Evolutionary conservation across 2,888 invertebrate genomes (phyloP), one percentile per base, ranked within the genome.

Genomic region (Plagodis pulveraria): DNA sequence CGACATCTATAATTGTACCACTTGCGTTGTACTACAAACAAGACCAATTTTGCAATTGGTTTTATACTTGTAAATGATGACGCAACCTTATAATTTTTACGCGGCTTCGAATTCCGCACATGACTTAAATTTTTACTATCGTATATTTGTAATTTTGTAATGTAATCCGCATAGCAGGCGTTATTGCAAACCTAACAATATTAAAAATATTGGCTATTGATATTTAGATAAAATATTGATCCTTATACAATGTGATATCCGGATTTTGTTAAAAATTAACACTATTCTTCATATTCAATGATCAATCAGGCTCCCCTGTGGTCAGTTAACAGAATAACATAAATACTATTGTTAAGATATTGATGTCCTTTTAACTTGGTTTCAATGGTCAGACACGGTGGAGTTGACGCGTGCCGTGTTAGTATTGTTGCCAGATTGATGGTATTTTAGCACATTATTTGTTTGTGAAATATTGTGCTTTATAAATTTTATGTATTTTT

Each of bases 301-400:
- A 83, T 85, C 83, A 78, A 87, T 89, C 85, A 84, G 68, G 71
- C 55, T 71, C 82, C 80, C 83, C 78, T 72, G 82, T 75, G 83
- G 85, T 83, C 86, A 86, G 75, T 73, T 70, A 66, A 43, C 60
- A 58, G 43, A 38, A 58, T 49, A 77, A 70, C 69, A 74, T 71
- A 71, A 70, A 81, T 75, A 73, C 67, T 72, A 80, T 83, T 84
- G 83, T 83, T 76, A 73, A 58, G 66, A 8, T 68, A 78, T 77
- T 74, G 51, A 40, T 53, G 77, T 77, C 80, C 78, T 71, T 83
- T 83, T 80, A 76, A 71, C 57, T 55, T 56, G 56, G 47, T 65
- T 64, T 69, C 66, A 66, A 67, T 69, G 63, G 72, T 70, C 73
- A 77, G 74, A 66, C 67, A 58, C 41, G 41, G 10, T 40, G 40